phyloP scores from a whole-genome alignment of 2,113 vertebrate genomes.

The Nycticebus coucang region DNA sequence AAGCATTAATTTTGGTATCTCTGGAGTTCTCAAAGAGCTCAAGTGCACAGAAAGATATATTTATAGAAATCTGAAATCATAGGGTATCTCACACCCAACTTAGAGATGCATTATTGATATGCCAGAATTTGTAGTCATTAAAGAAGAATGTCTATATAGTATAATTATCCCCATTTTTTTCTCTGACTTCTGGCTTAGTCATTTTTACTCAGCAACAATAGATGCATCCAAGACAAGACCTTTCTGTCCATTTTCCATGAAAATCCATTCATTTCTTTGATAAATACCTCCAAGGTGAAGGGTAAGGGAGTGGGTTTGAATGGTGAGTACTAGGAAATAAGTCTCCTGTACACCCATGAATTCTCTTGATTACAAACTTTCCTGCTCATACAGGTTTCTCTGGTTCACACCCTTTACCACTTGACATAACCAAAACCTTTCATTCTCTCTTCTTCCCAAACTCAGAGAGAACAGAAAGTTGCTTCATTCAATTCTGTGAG shows the following conservation, averaged over 20 bases:
- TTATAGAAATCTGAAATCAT: background rate
- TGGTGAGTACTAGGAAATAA: background rate
- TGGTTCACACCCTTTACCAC: background rate
- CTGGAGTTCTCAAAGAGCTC: background rate
- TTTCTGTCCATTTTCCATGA: background rate
- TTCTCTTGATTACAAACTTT: background rate
- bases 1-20: background rate
- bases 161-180: background rate
- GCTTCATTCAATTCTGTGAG: background rate
- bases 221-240: background rate
- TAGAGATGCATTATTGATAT: background rate
- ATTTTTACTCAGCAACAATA: background rate
- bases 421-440: background rate
- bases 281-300: background rate
- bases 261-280: background rate
- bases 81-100: background rate
- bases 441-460: background rate
- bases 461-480: background rate
- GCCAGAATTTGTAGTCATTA: background rate
- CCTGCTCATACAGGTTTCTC: background rate
- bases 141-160: background rate
- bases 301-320: background rate
- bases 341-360: background rate
- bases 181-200: background rate
- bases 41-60: background rate